These are phyloP conservation scores for Arctia plantaginis DNA, from an alignment of 2,888 invertebrate species.

Conservation along the genomic window DNA sequence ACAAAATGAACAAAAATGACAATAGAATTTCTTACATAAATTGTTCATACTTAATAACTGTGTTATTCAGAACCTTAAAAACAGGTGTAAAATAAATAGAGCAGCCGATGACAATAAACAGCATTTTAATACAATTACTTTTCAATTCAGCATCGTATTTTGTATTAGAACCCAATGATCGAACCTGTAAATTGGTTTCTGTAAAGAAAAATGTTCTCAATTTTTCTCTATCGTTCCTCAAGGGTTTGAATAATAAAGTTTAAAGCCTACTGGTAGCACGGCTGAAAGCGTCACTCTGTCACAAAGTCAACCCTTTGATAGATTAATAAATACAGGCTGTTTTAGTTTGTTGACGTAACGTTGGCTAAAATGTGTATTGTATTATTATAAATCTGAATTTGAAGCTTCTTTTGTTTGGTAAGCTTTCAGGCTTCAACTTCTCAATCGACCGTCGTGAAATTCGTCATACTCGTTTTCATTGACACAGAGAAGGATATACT, in stretches of 20 bases:
- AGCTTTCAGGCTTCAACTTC: not conserved
- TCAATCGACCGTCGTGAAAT: not conserved
- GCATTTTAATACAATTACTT: not conserved
- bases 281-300: not conserved
- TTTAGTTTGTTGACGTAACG: not conserved
- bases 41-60: not conserved
- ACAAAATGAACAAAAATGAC: too few species aligned
- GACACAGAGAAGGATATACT: too few species aligned
- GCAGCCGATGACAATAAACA: not conserved
- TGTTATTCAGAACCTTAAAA: not conserved
- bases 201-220: conserved; percentile 1
- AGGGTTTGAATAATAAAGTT: not conserved
- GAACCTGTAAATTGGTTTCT: conserved; percentile 1
- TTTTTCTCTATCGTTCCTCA: not conserved
- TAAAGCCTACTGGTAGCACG: not conserved
- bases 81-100: not conserved
- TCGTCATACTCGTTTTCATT: too few species aligned
- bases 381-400: not conserved
- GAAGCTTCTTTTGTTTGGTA: not conserved
- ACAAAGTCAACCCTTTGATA: not conserved
- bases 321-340: not conserved
- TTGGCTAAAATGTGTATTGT: not conserved
- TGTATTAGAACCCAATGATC: not conserved
- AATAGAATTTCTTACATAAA: too few species aligned
- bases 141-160: not conserved